Percentiles rank a stretch among this genome's conserved stretches.
phyloP scores from a whole-genome alignment of 2,797 vertebrate species.

The Myripristis jacobus region DNA sequence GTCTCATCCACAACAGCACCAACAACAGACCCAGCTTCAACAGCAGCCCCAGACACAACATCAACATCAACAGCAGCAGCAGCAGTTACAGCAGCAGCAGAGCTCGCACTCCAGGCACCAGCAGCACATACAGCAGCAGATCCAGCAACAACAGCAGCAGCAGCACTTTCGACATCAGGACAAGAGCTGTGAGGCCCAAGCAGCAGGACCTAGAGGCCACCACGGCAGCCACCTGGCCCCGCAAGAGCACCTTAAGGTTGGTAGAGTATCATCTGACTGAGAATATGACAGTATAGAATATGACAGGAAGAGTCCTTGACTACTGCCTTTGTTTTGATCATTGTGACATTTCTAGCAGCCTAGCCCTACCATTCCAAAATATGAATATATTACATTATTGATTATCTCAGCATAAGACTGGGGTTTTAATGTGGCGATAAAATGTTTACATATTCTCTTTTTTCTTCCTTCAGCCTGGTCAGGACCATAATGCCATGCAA shows the following conservation, averaged over 20 bases:
- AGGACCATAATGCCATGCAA: constrained; percentile 92
- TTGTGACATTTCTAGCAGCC: not conserved
- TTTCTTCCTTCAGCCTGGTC: constrained; percentile 79
- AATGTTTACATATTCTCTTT: not conserved
- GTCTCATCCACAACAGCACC: constrained; percentile 88
- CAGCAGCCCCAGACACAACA: constrained; percentile 71
- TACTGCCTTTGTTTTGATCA: too few relatives aligned
- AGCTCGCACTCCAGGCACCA: constrained; percentile 91
- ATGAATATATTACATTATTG: too few relatives aligned
- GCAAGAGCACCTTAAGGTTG: constrained; percentile 87
- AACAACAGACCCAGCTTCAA: constrained; percentile 84
- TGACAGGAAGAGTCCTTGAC: too few relatives aligned
- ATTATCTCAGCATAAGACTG: too few relatives aligned
- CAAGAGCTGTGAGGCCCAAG: constrained; percentile 92
- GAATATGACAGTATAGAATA: too few relatives aligned
- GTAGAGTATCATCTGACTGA: constrained; percentile 10
- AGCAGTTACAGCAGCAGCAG: constrained; percentile 83
- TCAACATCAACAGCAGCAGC: constrained; percentile 84
- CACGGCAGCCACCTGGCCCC: constrained; percentile 88
- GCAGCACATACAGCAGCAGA: constrained; percentile 93
- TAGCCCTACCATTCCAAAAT: too few relatives aligned
- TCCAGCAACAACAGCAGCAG: constrained; percentile 79
- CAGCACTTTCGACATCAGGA: constrained; percentile 95
- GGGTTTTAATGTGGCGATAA: not conserved
- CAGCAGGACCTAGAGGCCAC: constrained; percentile 84